phyloP scores from a whole-genome alignment of 2,888 invertebrate genomes.

The Hyles lineata region DNA sequence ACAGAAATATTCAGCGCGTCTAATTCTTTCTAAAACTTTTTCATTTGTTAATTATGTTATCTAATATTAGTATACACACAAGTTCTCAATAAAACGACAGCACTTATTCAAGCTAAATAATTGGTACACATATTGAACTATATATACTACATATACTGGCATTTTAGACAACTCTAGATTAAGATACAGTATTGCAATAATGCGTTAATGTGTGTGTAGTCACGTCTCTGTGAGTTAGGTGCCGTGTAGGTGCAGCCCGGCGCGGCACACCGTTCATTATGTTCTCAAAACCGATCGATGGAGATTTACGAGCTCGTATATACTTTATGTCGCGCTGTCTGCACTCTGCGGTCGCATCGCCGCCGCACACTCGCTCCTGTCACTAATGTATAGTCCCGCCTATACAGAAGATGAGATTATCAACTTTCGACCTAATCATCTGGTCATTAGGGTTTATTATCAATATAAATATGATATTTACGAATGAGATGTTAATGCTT shows the following conservation, averaged over 20 bases:
- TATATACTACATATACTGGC: too few species aligned
- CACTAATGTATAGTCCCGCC: background rate
- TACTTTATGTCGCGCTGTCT: conserved; percentile 7
- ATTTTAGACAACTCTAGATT: background rate
- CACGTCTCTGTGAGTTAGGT: background rate
- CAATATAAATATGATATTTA: too few species aligned
- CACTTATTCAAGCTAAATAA: too few species aligned
- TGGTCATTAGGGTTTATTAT: background rate
- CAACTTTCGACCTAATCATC: background rate
- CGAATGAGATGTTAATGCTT: too few species aligned
- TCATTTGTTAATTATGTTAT: too few species aligned
- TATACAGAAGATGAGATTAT: background rate
- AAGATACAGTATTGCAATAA: background rate
- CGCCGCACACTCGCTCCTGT: background rate
- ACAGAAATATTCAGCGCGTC: too few species aligned
- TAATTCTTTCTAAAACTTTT: too few species aligned
- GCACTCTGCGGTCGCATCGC: background rate
- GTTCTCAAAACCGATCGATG: background rate
- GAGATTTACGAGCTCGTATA: background rate
- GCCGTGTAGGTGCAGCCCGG: background rate
- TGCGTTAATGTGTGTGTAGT: background rate
- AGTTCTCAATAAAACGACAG: too few species aligned
- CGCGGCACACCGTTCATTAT: background rate
- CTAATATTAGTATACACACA: too few species aligned
- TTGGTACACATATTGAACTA: too few species aligned